Evolutionary conservation across 2,888 invertebrate genomes (phyloP), one percentile per base, ranked within the genome.

Genomic region (Odontothrips loti): DNA sequence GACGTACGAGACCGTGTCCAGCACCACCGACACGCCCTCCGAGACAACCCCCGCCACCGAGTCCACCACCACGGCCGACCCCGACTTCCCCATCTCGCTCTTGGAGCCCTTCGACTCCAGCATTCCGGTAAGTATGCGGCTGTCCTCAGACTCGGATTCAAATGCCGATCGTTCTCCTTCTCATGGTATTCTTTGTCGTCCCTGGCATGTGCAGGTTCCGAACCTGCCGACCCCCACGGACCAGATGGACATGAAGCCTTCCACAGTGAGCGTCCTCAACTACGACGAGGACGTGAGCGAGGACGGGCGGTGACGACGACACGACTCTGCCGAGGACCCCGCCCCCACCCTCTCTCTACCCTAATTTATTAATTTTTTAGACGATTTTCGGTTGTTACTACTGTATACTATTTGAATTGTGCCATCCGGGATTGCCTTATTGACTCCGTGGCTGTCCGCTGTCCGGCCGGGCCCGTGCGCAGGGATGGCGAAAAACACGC

Each of bases 211-310:
- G 23, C 68, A 68, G 68, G 11, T 68, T n/a, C 68, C 68, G 0
- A 68, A 68, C 23, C 68, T 68, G 23, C 68, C 68, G n/a, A 23
- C 11, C n/a, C 68, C 68, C 68, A 68, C 68, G 23, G 68, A 68
- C 23, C n/a, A 23, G 68, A 68, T 68, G 23, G 23, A 68, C 68
- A 68, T 10, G 51, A 51, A 51, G 51, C 51, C 51, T 10, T 17
- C 51, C 51, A 51, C 51, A 1, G 20, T 20, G 6, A 51, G 15
- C 51, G 20, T 20, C 6, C 15, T 20, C 51, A 51, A 20, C 51
- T 51, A 51, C 51, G 51, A 51, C 51, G 51, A 17, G 51, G 51
- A 51, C 51, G 51, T 6, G 51, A 20, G 20, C 51, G 51, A 51
- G 51, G 12, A 12, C 51, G 12, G 12, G 51, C 51, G 15, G 12